phyloP scores from a whole-genome alignment of 2,888 invertebrate genomes.

The Drosophila longiperda region DNA sequence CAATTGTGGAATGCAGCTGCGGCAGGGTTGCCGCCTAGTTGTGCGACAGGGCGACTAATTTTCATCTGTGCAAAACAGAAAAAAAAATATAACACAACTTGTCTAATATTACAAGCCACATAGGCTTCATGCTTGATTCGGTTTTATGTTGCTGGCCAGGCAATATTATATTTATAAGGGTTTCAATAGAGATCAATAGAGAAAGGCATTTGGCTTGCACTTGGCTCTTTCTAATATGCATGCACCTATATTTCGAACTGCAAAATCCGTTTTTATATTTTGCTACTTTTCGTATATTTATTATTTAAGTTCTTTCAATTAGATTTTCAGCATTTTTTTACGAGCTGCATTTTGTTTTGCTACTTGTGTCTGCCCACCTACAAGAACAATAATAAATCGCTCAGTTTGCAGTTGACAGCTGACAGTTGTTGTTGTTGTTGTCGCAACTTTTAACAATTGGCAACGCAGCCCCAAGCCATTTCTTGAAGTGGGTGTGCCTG shows the following conservation, averaged over 20 bases:
- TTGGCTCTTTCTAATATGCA: neutral
- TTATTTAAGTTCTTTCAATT: slow-evolving; percentile 32
- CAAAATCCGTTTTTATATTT: neutral
- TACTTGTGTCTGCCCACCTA: slow-evolving; percentile 27
- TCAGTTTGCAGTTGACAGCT: slow-evolving; percentile 45
- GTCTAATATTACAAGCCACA: slow-evolving; percentile 46
- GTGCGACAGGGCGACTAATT: slow-evolving; percentile 74
- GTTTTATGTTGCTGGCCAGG: slow-evolving; percentile 25
- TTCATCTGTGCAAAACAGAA: slow-evolving; percentile 1
- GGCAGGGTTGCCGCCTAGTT: slow-evolving; percentile 68
- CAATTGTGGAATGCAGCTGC: slow-evolving; percentile 71
- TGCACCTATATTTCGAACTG: neutral
- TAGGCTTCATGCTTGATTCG: slow-evolving; percentile 65
- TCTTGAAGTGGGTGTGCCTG: slow-evolving; percentile 4
- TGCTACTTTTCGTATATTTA: slow-evolving; percentile 5
- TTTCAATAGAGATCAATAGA: slow-evolving; percentile 33
- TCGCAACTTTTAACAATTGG: slow-evolving; percentile 35
- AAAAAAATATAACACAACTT: slow-evolving; percentile 15
- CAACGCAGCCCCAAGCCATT: slow-evolving; percentile 27
- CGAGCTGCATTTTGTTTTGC: slow-evolving; percentile 16
- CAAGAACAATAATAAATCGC: slow-evolving; percentile 53
- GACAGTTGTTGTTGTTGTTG: slow-evolving; percentile 40
- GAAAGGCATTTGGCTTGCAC: slow-evolving; percentile 45
- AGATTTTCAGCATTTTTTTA: slow-evolving; percentile 6
- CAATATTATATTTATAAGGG: slow-evolving; percentile 41